Base-by-base conservation (phyloP, 1,140 invertebrate species). In the Ceratoteleas bidentatus region DNA sequence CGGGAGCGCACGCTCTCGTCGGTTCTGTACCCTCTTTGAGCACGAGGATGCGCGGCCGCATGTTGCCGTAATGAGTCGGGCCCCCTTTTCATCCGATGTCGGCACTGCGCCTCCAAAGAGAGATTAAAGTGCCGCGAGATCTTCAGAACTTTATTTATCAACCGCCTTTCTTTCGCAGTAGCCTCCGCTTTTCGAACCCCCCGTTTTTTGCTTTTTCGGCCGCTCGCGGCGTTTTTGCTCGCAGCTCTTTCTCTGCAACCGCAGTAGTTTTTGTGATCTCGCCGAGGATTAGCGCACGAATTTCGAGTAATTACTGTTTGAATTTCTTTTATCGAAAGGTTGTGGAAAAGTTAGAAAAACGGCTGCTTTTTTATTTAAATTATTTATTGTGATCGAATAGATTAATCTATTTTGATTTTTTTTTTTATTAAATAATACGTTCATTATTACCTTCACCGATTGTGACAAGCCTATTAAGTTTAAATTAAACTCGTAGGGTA, bases 11-110 rank as follows among this genome's bases (percentile, higher is more conserved):
- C 40, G 56, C 43, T 13, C 53, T 72, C 47, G 47, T 49, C 45
- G 16, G 45, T 68, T 62, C 45, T 50, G 57, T 78, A 72, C 61
- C 66, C 61, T 65, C 53, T 62, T 76, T 72, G 53, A 79, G 81
- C 76, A 72, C 85, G 85, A 86, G 85, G 60, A 87, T 89, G 88
- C 88, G 88, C 88, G 88, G 53, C 88, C 87, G 87, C 88, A 89
- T 89, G 89, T 90, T 90, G 87, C 88, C 84, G 88, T 90, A 90
- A 90, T 90, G 89, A 90, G 89, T 87, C 87, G 70, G 76, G 16
- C 56, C 54, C 70, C 76, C 75, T 84, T 85, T 87, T 85, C 84
- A 81, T 88, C 87, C 74, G 70, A 87, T 33, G 68, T 64, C 78
- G 87, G 85, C 87, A 70, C 70, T 81, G 86, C 62, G 84, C 86